Base-by-base conservation (phyloP, 2,888 invertebrate genomes). In the Syritta pipiens region DNA sequence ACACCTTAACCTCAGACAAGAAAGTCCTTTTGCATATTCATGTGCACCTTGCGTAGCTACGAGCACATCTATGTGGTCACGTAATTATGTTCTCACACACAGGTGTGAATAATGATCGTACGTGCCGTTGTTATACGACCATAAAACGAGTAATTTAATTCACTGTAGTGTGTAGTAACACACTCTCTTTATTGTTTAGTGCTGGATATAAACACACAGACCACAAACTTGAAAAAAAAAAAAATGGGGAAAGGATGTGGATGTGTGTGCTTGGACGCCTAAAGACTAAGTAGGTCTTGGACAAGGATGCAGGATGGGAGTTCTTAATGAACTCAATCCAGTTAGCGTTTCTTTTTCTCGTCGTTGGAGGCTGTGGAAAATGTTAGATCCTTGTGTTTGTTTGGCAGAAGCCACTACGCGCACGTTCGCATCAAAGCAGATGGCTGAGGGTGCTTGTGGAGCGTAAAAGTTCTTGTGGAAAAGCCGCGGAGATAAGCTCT, bases 31-130 rank as follows among this genome's bases (percentile, higher is more conserved):
- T 32, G 48, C 40, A 57, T 49, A 59, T 48, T 67, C 46, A 67
- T 67, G 55, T 68, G 57, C n/a, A n/a, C n/a, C n/a, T n/a, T n/a
- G n/a, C n/a, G n/a, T n/a, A n/a, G n/a, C n/a, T n/a, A n/a, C n/a
- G n/a, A n/a, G n/a, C n/a, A n/a, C n/a, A n/a, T n/a, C n/a, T 48
- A 24, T 69, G 35, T 44, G 77, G 60, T 65, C 60, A 62, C 60
- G 71, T 79, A 71, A 62, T 55, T 72, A 55, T 67, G 35, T 67
- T 62, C 48, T 49, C 42, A 67, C n/a, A n/a, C 60, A 30, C 72
- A 67, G 72, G 72, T 79, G 67, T 72, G 72, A 79, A 79, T 60
- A 72, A 79, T 79, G 44, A 17, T 44, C 17, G 22, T 30, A 79
- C 77, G 77, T 72, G 77, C 42, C 62, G n/a, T 20, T 32, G 32